Evolutionary conservation across 2,888 invertebrate species (phyloP).

Genomic region (Mimas tiliae): DNA sequence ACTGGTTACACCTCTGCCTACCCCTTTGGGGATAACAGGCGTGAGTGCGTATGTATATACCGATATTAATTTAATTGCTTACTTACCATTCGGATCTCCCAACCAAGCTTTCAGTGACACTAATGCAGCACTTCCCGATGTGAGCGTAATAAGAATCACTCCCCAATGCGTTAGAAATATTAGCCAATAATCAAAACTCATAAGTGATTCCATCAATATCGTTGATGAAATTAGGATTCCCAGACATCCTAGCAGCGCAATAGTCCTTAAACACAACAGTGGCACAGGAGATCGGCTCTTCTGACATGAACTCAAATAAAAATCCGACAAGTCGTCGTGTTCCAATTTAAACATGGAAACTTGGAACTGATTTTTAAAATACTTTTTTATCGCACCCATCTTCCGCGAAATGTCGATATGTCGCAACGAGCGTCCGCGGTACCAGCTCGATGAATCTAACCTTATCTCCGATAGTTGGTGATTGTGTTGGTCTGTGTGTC

Average conservation of each 20-base stretch:
- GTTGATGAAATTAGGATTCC: slow-evolving; percentile 58
- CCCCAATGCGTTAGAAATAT: slow-evolving; percentile 77
- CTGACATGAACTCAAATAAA: slow-evolving; percentile 64
- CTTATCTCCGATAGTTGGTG: slow-evolving; percentile 48
- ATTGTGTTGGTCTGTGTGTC: slow-evolving; percentile 37
- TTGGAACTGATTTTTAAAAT: slow-evolving; percentile 61
- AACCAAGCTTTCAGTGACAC: slow-evolving; percentile 55
- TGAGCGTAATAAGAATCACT: slow-evolving; percentile 56
- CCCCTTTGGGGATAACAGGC: too few relatives aligned
- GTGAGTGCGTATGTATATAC: too few relatives aligned
- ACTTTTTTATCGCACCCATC: slow-evolving; percentile 62
- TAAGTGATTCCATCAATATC: slow-evolving; percentile 41
- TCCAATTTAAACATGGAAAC: slow-evolving; percentile 53
- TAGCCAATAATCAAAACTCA: slow-evolving; percentile 54
- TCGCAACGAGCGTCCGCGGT: slow-evolving; percentile 37
- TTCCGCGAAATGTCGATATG: slow-evolving; percentile 27
- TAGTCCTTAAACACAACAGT: slow-evolving; percentile 53
- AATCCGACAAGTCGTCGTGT: slow-evolving; percentile 60
- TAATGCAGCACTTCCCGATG: slow-evolving; percentile 56
- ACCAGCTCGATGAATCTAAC: slow-evolving; percentile 31
- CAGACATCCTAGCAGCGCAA: slow-evolving; percentile 61
- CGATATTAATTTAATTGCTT: neutral
- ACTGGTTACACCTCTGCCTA: too few relatives aligned
- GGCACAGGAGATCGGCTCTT: slow-evolving; percentile 57
- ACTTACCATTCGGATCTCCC: slow-evolving; percentile 65